Base-by-base conservation (phyloP, 2,888 invertebrate genomes). In the Cephus sareptanus region DNA sequence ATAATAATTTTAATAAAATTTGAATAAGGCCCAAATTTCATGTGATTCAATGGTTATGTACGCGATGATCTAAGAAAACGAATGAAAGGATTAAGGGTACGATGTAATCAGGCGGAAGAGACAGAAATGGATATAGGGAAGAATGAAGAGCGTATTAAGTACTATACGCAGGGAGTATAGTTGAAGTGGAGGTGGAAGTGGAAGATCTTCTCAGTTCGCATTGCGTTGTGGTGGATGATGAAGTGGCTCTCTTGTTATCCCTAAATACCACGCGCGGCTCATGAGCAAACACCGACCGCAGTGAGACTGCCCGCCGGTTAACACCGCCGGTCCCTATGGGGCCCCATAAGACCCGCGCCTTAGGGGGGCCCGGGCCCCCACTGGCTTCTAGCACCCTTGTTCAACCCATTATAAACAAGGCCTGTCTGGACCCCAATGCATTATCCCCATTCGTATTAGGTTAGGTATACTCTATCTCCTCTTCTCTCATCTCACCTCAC, bases 331-430 rank as follows among this genome's bases (percentile, higher is more conserved):
- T 80, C 86, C 81, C 85, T 84, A 85, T 86, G 84, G 76, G 76
- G 76, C 76, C 79, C 79, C 85, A 83, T 85, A 88, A 88, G 87
- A 87, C 87, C 87, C 85, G 86, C 89, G 84, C 90, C 89, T 87
- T 86, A 87, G 89, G 90, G 88, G 90, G 89, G 85, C 89, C 83
- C 69, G 88, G 85, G 85, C 89, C 88, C 90, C 90, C 89, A 89
- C 89, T 91, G 90, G 85, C 87, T 89, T 90, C 90, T 90, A 90
- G 89, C 90, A 90, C 90, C 90, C 90, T 90, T 90, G 90, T 90
- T 90, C 90, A 87, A 87, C 87, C 89, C 87, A 89, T 90, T 90
- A 90, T 90, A 90, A 90, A 90, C 90, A 90, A 90, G 90, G 85
- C 86, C 86, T 86, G 86, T 88, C 88, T 84, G 84, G 85, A 88